A percentile compares a stretch with the other conserved stretches of the same genome.
Evolutionary conservation across 2,797 vertebrate species (phyloP).

Genomic region (Siniperca undulata): DNA sequence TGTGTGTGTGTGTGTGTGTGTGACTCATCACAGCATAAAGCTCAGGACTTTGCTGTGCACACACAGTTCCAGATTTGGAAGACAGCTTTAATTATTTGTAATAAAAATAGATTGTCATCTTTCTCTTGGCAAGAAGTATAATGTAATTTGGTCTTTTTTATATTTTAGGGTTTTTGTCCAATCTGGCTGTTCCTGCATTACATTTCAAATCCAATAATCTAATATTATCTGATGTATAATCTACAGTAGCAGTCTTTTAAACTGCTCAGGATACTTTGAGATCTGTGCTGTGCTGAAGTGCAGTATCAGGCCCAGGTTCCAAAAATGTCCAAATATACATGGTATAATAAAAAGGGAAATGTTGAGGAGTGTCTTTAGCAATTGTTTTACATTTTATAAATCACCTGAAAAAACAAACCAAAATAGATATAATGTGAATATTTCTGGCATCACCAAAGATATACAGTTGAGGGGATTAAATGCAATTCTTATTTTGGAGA

Average conservation of each 20-base stretch:
- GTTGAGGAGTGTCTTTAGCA: not conserved
- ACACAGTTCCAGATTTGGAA: not conserved
- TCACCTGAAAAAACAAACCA: not conserved
- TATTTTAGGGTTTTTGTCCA: constrained; percentile 9
- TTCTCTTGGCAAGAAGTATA: not conserved
- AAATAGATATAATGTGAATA: not conserved
- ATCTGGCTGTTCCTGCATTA: not conserved
- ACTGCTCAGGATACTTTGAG: not conserved
- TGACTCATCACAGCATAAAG: not conserved
- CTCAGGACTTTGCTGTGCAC: not conserved
- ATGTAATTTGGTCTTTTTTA: constrained; percentile 1
- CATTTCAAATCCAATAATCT: constrained; percentile 16
- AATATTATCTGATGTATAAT: constrained; percentile 17
- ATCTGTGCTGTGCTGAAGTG: not conserved
- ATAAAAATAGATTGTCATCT: constrained; percentile 38
- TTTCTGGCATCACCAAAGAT: not conserved
- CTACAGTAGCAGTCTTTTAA: not conserved
- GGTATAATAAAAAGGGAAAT: not conserved
- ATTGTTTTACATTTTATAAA: not conserved
- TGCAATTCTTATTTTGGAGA: not conserved
- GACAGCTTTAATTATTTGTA: constrained; percentile 19
- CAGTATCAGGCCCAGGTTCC: not conserved
- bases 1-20: constrained; percentile 7
- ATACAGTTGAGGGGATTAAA: no score
- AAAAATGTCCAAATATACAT: not conserved